Percentiles rank a stretch among this genome's conserved stretches.
phyloP scores from a whole-genome alignment of 2,113 vertebrate genomes.

The Rhineura floridana region DNA sequence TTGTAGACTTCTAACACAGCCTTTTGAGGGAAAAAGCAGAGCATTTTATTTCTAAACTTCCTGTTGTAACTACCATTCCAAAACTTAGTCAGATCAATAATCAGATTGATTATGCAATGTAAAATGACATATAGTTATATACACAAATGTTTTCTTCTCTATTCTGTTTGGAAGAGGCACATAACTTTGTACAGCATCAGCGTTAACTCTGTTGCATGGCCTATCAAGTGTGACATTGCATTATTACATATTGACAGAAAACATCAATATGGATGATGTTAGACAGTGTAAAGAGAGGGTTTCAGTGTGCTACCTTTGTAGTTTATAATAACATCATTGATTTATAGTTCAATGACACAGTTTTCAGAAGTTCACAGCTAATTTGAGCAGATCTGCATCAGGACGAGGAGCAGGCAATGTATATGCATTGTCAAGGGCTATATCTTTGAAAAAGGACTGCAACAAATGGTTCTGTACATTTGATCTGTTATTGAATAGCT shows the following conservation, averaged over 20 bases:
- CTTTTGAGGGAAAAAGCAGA: slow-evolving; percentile 31
- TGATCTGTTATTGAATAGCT: slow-evolving; percentile 41
- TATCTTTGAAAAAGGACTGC: slow-evolving; percentile 38
- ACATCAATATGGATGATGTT: slow-evolving; percentile 67
- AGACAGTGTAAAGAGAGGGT: slow-evolving; percentile 60
- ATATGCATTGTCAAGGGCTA: slow-evolving; percentile 32
- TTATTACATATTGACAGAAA: slow-evolving; percentile 73
- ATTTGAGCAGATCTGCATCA: slow-evolving; percentile 51
- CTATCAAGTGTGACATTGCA: slow-evolving; percentile 65
- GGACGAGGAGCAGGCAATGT: slow-evolving; percentile 33
- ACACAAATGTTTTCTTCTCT: background rate
- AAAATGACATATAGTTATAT: slow-evolving; percentile 34
- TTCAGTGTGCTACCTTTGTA: slow-evolving; percentile 60
- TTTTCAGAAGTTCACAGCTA: slow-evolving; percentile 52
- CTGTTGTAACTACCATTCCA: slow-evolving; percentile 46
- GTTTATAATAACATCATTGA: slow-evolving; percentile 69
- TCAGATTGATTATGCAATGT: slow-evolving; percentile 52
- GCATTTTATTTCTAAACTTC: slow-evolving; percentile 25
- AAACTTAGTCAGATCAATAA: slow-evolving; percentile 47
- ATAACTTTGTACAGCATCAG: slow-evolving; percentile 6
- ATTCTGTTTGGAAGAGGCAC: background rate
- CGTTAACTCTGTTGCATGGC: slow-evolving; percentile 53
- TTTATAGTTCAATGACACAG: slow-evolving; percentile 49
- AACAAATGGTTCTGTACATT: slow-evolving; percentile 2
- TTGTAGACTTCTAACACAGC: slow-evolving; percentile 41